A percentile compares a stretch with the other conserved stretches of the same genome.
phyloP scores from a whole-genome alignment of 2,888 invertebrate species.

The Lepidochitona cinerea region DNA sequence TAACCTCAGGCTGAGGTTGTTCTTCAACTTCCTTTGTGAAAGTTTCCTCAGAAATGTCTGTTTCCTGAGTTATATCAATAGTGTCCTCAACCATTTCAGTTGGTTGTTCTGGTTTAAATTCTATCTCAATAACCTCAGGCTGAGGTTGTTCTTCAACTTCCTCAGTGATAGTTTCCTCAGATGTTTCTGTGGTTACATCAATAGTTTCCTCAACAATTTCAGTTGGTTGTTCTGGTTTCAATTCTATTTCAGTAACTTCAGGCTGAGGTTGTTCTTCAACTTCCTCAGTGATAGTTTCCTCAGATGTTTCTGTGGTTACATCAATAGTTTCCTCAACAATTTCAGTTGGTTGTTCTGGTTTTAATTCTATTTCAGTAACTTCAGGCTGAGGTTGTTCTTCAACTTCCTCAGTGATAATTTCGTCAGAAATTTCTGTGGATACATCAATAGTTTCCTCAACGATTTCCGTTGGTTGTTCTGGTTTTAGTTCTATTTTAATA shows the following conservation, averaged over 20 bases:
- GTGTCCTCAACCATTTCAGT: conserved; percentile 3
- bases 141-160: not conserved
- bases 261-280: not conserved
- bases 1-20: not conserved
- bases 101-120: conserved; percentile 7
- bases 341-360: not conserved
- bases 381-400: not conserved
- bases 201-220: not conserved
- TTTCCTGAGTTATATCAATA: not conserved
- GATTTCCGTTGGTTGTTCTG: conserved; percentile 9
- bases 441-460: conserved; percentile 17
- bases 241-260: not conserved
- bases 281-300: not conserved
- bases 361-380: not conserved
- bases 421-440: conserved; percentile 5
- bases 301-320: conserved; percentile 10
- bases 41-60: conserved; percentile 6
- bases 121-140: not conserved
- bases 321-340: conserved; percentile 25
- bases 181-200: not conserved
- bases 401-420: not conserved
- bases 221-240: not conserved
- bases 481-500: not conserved
- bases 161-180: conserved; percentile 5
- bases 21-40: conserved; percentile 9